Evolutionary conservation across 2,797 vertebrate genomes (phyloP).

Genomic region (Telmatherina bonti): DNA sequence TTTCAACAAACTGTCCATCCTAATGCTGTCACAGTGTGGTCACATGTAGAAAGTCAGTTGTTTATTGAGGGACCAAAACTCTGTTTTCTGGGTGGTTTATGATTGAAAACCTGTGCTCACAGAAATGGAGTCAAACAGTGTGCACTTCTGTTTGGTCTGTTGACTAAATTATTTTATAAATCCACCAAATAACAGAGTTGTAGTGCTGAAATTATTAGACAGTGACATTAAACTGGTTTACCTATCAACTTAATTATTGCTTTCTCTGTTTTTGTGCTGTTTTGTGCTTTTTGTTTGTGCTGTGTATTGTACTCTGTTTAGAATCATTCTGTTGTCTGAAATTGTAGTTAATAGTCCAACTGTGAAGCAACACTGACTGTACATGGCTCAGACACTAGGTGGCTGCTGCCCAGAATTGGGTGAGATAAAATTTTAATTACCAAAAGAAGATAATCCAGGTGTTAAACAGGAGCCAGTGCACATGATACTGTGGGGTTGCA

Average conservation of each 20-base stretch:
- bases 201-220: conserved; percentile 1
- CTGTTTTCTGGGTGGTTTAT: conserved; percentile 43
- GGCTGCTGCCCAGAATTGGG: conserved; percentile 40
- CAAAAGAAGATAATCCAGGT: conserved; percentile 37
- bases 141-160: conserved; percentile 22
- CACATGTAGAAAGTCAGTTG: conserved; percentile 36
- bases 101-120: conserved; percentile 42
- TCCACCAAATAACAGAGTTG: not conserved
- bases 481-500: conserved; percentile 19
- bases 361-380: conserved; percentile 18
- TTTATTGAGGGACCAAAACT: conserved; percentile 48
- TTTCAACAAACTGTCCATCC: conserved; percentile 48
- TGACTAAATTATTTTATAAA: conserved; percentile 14
- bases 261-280: not conserved
- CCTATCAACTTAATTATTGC: not conserved
- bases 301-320: too few species aligned
- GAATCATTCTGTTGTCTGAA: not conserved
- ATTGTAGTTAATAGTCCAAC: not conserved
- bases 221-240: not conserved
- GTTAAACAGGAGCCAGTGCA: conserved; percentile 17
- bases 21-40: conserved; percentile 49
- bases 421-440: conserved; percentile 46
- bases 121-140: conserved; percentile 38
- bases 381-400: conserved; percentile 51
- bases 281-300: too few species aligned